Conservation (phyloP, 2,113 vertebrate species). For the Barnardius zonarius region DNA sequence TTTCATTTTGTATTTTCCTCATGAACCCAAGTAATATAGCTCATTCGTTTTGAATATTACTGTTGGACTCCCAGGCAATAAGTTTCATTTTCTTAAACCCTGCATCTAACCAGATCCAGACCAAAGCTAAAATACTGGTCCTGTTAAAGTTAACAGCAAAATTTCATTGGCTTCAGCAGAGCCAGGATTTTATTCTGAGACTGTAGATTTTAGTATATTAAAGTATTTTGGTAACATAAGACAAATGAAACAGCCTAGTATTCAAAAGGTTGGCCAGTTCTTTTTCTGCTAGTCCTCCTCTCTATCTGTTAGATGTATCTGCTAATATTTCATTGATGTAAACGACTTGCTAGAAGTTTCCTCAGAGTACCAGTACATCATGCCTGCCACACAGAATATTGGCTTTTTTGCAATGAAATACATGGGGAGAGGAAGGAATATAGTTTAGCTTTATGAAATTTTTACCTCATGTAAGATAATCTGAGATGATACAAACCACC, state of each 20-base stretch:
- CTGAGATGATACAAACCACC: not conserved
- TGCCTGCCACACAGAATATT: not conserved
- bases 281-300: not conserved
- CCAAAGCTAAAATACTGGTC: slow-evolving; percentile 6
- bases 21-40: slow-evolving; percentile 41
- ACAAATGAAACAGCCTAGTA: not conserved
- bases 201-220: not conserved
- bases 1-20: slow-evolving; percentile 57
- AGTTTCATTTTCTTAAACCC: slow-evolving; percentile 51
- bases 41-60: slow-evolving; percentile 51
- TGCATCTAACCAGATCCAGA: slow-evolving; percentile 46
- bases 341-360: not conserved
- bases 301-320: not conserved
- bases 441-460: not conserved
- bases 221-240: not conserved
- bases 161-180: not conserved
- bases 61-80: slow-evolving; percentile 21
- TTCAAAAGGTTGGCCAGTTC: not conserved
- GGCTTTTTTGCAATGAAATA: not conserved
- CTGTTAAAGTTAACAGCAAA: slow-evolving; percentile 41
- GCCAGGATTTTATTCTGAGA: slow-evolving; percentile 13
- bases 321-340: not conserved
- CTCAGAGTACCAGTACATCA: not conserved
- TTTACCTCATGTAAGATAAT: not conserved
- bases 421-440: not conserved